Evolutionary conservation across 1,140 invertebrate genomes (phyloP), one percentile per base, ranked within the genome.

Genomic region (Tyrophagus putrescentiae): DNA sequence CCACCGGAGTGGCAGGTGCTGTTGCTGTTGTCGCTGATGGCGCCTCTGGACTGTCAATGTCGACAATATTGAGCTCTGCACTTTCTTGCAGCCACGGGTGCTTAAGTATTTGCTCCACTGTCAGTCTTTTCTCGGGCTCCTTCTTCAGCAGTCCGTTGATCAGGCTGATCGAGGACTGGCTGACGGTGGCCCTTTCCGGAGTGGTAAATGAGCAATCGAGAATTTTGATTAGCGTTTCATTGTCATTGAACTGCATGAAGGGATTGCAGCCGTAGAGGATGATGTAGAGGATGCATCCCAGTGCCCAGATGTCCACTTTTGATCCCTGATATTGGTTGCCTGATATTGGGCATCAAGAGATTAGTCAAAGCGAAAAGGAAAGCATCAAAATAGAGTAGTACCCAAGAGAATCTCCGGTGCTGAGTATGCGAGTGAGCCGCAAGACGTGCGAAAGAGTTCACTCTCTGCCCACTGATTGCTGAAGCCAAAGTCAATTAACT

Each of bases 401-500:
- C 95, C 95, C 48, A 99, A 77, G 54, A 99, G 76, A 68, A 99
- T 98, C 78, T 99, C 96, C 5, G 96, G 96, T 3, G 96, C 95
- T 13, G 95, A 98, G 76, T 99, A 99, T 4, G 95, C 95, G 64
- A 99, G 76, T 61, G 92, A 95, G n/a, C 96, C 96, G 76, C 96
- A 99, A 5, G 91, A 96, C 18, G 96, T 99, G 73, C 96, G 88
- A 65, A 99, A 74, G 72, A 97, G 96, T 73, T 96, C 89, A 9
- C 92, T 93, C 28, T 94, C 94, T 70, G 83, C 88, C 75, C 95
- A 99, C 72, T 90, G 76, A 69, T 82, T 79, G 72, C 91, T 95
- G 74, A 99, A 98, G 34, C 96, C 95, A 77, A 99, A 99, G 74
- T 98, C 96, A 52, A 96, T 98, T 58, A 99, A 78, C 77, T 99